Conservation (phyloP, 2,888 invertebrate genomes). For the Tillus elongatus region DNA sequence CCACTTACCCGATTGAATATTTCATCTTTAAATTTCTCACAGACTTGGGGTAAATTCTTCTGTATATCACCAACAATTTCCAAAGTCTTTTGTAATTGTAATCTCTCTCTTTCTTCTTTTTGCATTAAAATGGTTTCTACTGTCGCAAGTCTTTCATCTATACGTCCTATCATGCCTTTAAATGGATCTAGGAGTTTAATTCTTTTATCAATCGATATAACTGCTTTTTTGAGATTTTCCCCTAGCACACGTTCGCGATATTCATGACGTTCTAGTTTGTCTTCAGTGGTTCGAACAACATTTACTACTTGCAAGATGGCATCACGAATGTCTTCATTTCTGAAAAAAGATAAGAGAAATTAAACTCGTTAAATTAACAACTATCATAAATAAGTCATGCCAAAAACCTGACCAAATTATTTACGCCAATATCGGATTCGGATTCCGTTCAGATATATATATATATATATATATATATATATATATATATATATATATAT, state of each 20-base stretch:
- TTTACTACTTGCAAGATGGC: constrained; percentile 72
- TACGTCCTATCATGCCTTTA: constrained; percentile 58
- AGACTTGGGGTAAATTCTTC: constrained; percentile 42
- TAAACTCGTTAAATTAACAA: too few species aligned
- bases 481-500: too few species aligned
- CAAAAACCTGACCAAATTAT: too few species aligned
- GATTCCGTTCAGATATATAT: too few species aligned
- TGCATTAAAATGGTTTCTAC: constrained; percentile 68
- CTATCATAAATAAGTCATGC: too few species aligned
- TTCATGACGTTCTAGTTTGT: constrained; percentile 78
- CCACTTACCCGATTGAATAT: constrained; percentile 34
- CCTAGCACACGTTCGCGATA: constrained; percentile 69
- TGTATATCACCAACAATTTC: constrained; percentile 49
- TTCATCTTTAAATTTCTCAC: constrained; percentile 41
- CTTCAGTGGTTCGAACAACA: constrained; percentile 68
- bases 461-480: too few species aligned
- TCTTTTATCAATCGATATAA: constrained; percentile 62
- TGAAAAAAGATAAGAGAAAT: too few species aligned
- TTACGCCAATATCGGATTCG: too few species aligned
- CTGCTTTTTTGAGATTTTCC: constrained; percentile 66
- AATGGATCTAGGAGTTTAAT: constrained; percentile 60
- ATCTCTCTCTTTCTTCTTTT: constrained; percentile 58
- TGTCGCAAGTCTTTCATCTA: constrained; percentile 67
- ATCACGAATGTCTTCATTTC: constrained; percentile 65
- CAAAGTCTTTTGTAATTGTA: constrained; percentile 52